Evolutionary conservation across 2,888 invertebrate species (phyloP), one percentile per base, ranked within the genome.

Genomic region (Zele albiditarsus): DNA sequence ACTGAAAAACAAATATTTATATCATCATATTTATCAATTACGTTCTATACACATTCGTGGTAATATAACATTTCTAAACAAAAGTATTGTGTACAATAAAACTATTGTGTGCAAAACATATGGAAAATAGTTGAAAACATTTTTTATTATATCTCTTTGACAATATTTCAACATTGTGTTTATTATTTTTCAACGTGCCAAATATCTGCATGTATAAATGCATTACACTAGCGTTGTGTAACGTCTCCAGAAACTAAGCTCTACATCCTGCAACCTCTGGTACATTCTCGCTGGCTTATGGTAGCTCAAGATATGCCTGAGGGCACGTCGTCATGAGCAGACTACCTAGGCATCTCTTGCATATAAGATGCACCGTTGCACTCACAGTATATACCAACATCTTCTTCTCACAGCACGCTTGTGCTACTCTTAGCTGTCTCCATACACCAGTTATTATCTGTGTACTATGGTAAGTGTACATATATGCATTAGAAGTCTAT

Each of bases 281-380:
- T 60, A 60, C 23, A 20, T 28, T 31, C 46, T 20, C 33, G 14
- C 20, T 20, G 20, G 38, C 33, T 31, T 38, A 33, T 63, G 63
- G 4, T 25, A 49, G 23, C 12, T 63, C 33, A 27, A 49, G 66
- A 67, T 67, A 46, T 42, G 46, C 66, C 49, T 42, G 66, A 67
- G 49, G 66, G 27, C 28, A 67, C 49, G 46, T 46, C 49, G 66
- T 67, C 66, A 67, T 23, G 46, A 67, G 27, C 63, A 63, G 63
- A 31, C 63, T 53, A 23, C 38, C 63, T 63, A 33, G 25, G 23
- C 23, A 49, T 27, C 25, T 46, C 25, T 67, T 8, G 66, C 46
- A 42, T 25, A 67, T 38, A 42, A 27, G 66, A 46, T 27, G 66
- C 46, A 23, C 60, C 60, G 31, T 28, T 60, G 27, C 60, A 28